phyloP scores from a whole-genome alignment of 2,888 invertebrate genomes.

The Drosophila helvetica region DNA sequence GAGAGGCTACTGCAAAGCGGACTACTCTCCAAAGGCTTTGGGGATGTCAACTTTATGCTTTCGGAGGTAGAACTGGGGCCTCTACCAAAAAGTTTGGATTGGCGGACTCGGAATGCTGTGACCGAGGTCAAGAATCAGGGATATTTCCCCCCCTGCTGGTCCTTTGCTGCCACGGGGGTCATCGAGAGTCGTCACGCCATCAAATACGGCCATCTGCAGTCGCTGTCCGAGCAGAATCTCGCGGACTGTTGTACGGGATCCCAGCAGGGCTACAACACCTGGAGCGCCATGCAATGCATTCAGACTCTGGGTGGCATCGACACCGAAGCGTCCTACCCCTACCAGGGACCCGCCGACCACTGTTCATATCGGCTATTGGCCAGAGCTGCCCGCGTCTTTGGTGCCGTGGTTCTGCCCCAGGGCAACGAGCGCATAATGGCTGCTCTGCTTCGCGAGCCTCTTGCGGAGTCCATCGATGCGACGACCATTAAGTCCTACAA shows the following conservation, averaged over 20 bases:
- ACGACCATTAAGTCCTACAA: neutral
- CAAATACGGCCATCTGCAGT: neutral
- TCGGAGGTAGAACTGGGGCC: neutral
- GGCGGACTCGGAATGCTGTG: constrained; percentile 13
- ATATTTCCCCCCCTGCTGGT: constrained; percentile 32
- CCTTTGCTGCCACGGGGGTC: constrained; percentile 25
- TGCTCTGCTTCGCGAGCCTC: constrained; percentile 18
- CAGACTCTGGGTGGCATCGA: constrained; percentile 12
- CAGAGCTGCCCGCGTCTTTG: neutral
- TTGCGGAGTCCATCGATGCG: constrained; percentile 9
- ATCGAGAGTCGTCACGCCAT: constrained; percentile 26
- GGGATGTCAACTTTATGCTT: neutral
- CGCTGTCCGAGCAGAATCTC: constrained; percentile 22
- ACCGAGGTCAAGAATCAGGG: constrained; percentile 20
- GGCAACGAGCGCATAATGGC: constrained; percentile 13
- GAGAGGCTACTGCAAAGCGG: neutral
- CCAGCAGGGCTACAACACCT: neutral
- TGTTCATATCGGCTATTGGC: neutral
- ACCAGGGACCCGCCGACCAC: neutral
- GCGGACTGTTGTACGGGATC: constrained; percentile 24
- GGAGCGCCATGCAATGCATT: neutral
- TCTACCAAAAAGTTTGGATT: constrained; percentile 22
- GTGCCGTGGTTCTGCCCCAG: neutral
- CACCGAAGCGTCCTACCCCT: constrained; percentile 19
- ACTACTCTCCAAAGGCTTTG: neutral